Base-by-base conservation (phyloP, 2,113 vertebrate genomes). In the Calyptommatus sinebrachiatus region DNA sequence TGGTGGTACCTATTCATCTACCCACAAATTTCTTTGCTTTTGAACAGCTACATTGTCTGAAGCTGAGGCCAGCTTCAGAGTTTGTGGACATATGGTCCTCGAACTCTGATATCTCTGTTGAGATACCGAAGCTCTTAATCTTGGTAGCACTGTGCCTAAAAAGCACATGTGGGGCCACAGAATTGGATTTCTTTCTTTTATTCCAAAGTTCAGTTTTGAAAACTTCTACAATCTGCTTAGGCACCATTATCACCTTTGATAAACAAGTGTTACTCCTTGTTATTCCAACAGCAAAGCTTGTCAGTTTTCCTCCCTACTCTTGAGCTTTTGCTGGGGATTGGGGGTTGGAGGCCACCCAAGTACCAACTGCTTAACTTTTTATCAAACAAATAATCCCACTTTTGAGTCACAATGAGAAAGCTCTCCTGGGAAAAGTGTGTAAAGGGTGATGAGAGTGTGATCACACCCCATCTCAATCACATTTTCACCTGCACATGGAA, bases 401-500 rank as follows among this genome's bases (percentile, higher is more conserved):
- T 76, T 76, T 67, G 46, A 65, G 67, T 73, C 78, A 80, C 74
- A 79, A 76, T 86, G 84, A 84, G 70, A 76, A 50, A 84, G 73
- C 74, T 82, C 83, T 77, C 65, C 66, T 84, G 83, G 70, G 75
- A 35, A 85, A 71, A 83, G 73, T 76, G 80, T 74, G 87, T 63
- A 71, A 41, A 78, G 86, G 82, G 81, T 91, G 87, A 89, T 89
- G 88, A 80, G 82, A 85, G 82, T 78, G 89, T 0, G 16, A 91
- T 93, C 86, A 72, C 87, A 88, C 86, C 68, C 84, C 74, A 45
- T 76, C 78, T 75, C 11, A 85, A 86, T 83, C 90, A 84, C 85
- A 92, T 92, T 93, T 90, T 92, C 88, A 91, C 91, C 83, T 92
- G 82, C 85, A 86, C 57, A 21, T 81, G 84, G 73, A 11, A 78